Base-by-base conservation (phyloP, 1,140 invertebrate species). In the Anoplolepis gracilipes region DNA sequence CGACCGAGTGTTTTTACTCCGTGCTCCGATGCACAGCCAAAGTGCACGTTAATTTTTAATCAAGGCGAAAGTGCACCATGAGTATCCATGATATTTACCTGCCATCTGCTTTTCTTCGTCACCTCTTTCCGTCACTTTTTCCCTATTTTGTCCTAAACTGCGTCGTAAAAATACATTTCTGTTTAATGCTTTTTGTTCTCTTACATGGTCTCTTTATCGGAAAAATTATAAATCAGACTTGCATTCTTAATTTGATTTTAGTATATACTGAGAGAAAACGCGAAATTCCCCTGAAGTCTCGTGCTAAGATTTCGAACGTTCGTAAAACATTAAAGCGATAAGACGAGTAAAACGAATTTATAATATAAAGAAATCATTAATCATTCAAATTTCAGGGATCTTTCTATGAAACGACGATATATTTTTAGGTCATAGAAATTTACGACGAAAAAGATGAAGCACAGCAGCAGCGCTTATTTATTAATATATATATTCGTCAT, bases 41-140 rank as follows among this genome's bases (percentile, higher is more conserved):
- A 91, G 88, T 88, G 86, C 82, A 79, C 85, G 75, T 91, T 88
- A 90, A 91, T 91, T 91, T 88, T 89, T 90, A 91, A 90, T 90
- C 90, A 89, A 82, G 72, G 75, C 77, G 81, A 88, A 89, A 90
- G 84, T 81, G 84, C 77, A 75, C 85, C 77, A n/a, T n/a, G 76
- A 16, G 84, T 75, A 84, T 73, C 53, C 78, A 46, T 73, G 78
- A 82, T 82, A 82, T 82, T 82, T 72, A 82, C 53, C 67, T 72
- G 78, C 61, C 33, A 61, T 33, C 67, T 73, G 33, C 53, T 39
- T 82, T 73, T n/a, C 65, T 59, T 72, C 67, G 67, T 61, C 78
- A 82, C 67, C 55, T 57, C 39, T 49, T 49, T 70, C n/a, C n/a
- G n/a, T n/a, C n/a, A 33, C 62, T 53, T 75, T 73, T 49, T 30